These are phyloP conservation scores for Chaetops frenatus DNA, from an alignment of 2,113 vertebrate genomes.

Conservation along the genomic window DNA sequence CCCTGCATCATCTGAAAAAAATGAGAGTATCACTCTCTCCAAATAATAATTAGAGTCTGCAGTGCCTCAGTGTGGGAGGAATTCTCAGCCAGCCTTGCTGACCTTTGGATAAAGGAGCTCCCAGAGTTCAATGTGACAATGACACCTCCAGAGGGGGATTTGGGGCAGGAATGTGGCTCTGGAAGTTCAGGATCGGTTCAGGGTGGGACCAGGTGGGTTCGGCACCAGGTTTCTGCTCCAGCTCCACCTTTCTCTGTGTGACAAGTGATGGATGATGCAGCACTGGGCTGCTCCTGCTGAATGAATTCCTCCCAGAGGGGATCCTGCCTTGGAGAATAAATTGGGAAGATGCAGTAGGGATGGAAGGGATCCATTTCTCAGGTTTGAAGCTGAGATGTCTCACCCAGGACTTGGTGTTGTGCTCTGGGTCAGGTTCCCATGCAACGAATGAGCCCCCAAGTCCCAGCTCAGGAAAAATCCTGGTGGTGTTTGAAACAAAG, in stretches of 20 bases:
- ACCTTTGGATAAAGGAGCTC: background rate
- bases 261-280: background rate
- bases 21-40: background rate
- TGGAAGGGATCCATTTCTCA: background rate
- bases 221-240: background rate
- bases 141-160: background rate
- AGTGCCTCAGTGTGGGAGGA: background rate
- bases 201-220: background rate
- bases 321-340: background rate
- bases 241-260: background rate
- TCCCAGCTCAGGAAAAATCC: background rate
- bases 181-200: too few species aligned
- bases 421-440: background rate
- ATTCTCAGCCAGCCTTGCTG: background rate
- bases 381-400: background rate
- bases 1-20: background rate
- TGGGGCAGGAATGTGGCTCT: background rate
- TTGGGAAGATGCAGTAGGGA: background rate
- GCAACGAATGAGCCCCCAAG: background rate
- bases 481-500: background rate
- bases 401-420: background rate
- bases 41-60: background rate
- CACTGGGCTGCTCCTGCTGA: background rate
- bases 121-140: background rate
- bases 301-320: background rate